Percentiles rank a stretch among this genome's conserved stretches.
phyloP scores from a whole-genome alignment of 1,140 invertebrate genomes.

The Galendromus occidentalis region DNA sequence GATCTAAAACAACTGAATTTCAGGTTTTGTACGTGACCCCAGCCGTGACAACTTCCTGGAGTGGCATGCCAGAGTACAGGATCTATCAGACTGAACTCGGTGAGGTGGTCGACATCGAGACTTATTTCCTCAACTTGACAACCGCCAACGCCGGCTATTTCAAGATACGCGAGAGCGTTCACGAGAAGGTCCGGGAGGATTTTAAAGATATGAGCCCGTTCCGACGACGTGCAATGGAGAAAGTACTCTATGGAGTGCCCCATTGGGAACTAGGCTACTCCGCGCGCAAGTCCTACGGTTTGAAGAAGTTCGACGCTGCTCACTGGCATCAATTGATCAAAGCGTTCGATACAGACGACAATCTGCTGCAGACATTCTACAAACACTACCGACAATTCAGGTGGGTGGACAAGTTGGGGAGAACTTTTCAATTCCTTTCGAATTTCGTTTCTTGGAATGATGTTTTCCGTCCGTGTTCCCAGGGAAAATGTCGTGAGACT shows the following conservation, averaged over 20 bases:
- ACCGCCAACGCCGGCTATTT: conserved; percentile 46
- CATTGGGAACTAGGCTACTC: conserved; percentile 75
- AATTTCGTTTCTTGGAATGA: neutral
- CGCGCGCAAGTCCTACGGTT: conserved; percentile 55
- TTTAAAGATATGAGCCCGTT: neutral
- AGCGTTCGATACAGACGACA: conserved; percentile 58
- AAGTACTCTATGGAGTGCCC: conserved; percentile 28
- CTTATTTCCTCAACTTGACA: conserved; percentile 81
- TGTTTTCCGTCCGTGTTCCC: neutral
- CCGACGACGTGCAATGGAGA: conserved; percentile 7
- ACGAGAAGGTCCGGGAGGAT: neutral
- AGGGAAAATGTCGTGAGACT: neutral
- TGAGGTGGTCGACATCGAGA: conserved; percentile 69
- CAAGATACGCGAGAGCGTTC: neutral
- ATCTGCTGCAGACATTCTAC: conserved; percentile 60
- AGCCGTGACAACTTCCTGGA: neutral
- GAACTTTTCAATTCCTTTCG: neutral
- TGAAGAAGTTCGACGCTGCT: conserved; percentile 52
- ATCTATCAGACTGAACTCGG: neutral
- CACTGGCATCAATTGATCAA: conserved; percentile 73
- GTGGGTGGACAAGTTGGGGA: neutral
- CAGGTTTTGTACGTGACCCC: neutral
- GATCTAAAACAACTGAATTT: too few species aligned
- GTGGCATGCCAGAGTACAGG: conserved; percentile 4
- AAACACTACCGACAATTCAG: neutral